Conservation (phyloP, 2,797 vertebrate species). For the Ispidina picta region DNA sequence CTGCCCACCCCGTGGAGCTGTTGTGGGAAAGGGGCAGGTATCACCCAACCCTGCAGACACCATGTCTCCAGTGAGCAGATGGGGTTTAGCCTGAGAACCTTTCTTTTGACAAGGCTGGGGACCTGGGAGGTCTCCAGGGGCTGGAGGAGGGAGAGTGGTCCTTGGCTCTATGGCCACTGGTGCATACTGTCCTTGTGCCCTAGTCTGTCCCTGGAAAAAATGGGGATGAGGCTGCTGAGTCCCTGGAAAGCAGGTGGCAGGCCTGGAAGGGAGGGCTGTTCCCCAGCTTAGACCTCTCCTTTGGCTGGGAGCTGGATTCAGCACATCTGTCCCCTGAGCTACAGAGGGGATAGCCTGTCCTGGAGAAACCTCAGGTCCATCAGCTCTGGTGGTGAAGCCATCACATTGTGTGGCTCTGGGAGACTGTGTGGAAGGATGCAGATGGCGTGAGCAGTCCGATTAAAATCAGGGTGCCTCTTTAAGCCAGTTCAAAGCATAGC, state of each 20-base stretch:
- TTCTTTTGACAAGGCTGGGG: background rate
- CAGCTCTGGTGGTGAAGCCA: background rate
- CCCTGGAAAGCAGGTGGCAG: background rate
- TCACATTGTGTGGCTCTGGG: background rate
- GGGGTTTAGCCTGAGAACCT: conserved; percentile 14
- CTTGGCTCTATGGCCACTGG: background rate
- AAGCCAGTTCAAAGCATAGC: background rate
- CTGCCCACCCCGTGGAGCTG: background rate
- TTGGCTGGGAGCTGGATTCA: background rate
- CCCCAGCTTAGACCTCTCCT: background rate
- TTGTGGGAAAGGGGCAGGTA: background rate
- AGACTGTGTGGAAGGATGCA: background rate
- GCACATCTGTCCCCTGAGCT: rapidly evolving
- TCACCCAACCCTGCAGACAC: background rate
- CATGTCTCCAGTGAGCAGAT: background rate
- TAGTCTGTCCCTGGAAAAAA: background rate
- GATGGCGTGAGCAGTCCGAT: background rate
- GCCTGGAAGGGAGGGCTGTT: background rate
- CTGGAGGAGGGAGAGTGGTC: background rate
- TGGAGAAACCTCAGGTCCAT: rapidly evolving
- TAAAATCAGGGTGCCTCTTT: background rate
- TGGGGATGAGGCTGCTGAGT: background rate
- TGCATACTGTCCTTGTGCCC: rapidly evolving
- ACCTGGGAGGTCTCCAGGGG: background rate
- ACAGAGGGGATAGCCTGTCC: background rate